These are phyloP conservation scores for Lobophora halterata DNA, from an alignment of 2,888 invertebrate genomes.

Conservation along the genomic window DNA sequence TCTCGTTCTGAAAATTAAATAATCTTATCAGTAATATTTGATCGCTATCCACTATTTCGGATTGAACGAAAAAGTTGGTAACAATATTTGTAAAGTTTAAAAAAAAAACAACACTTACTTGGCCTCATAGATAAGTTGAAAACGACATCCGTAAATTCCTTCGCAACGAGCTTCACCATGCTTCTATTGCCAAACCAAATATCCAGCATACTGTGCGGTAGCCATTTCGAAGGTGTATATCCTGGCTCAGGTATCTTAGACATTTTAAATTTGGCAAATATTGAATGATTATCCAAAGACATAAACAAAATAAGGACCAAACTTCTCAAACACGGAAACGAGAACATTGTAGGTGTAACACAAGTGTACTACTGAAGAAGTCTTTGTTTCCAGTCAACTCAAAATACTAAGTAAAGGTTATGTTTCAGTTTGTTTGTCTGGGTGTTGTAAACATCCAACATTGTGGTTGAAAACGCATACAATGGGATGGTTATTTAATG, in stretches of 20 bases:
- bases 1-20: conserved; percentile 7
- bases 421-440: too few relatives aligned
- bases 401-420: too few relatives aligned
- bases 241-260: conserved; percentile 24
- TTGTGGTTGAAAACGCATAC: too few relatives aligned
- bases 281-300: conserved; percentile 34
- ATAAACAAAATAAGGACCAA: conserved; percentile 2
- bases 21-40: neutral
- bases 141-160: conserved; percentile 51
- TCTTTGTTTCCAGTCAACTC: too few relatives aligned
- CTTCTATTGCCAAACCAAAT: conserved; percentile 62
- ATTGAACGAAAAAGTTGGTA: neutral
- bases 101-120: too few relatives aligned
- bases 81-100: neutral
- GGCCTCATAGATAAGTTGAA: conserved; percentile 45
- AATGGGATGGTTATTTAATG: too few relatives aligned
- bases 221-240: conserved; percentile 55
- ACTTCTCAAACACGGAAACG: neutral
- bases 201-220: conserved; percentile 58
- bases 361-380: neutral
- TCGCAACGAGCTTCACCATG: conserved; percentile 51
- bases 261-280: conserved; percentile 27
- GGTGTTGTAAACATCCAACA: too few relatives aligned
- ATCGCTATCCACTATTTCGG: too few relatives aligned
- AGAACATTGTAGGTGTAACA: neutral